Percentiles rank a stretch among this genome's conserved stretches.
phyloP scores from a whole-genome alignment of 2,113 vertebrate genomes.

The Amblyornis subalaris region DNA sequence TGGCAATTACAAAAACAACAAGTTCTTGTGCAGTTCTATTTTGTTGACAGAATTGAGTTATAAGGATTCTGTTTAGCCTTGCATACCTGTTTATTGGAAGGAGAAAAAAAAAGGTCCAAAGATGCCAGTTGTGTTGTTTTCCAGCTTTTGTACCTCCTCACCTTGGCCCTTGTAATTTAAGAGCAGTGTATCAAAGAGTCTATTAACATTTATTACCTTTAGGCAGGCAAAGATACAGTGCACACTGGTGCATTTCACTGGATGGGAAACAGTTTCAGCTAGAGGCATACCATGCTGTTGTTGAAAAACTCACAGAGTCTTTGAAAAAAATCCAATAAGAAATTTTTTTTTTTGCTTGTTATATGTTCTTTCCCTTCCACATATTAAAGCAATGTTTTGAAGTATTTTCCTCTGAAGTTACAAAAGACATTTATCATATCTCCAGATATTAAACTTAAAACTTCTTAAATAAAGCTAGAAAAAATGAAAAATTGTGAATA shows the following conservation, averaged over 20 bases:
- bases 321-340: neutral
- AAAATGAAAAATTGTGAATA: neutral
- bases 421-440: neutral
- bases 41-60: neutral
- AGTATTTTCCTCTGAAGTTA: neutral
- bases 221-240: neutral
- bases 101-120: neutral
- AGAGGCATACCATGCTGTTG: neutral
- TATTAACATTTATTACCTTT: neutral
- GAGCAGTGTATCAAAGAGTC: neutral
- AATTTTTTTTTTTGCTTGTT: neutral
- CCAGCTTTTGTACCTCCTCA: neutral
- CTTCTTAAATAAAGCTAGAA: neutral
- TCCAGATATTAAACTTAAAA: neutral
- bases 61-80: neutral
- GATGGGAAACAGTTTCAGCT: neutral
- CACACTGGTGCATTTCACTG: neutral
- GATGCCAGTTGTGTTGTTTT: neutral
- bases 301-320: neutral
- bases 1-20: neutral
- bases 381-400: neutral
- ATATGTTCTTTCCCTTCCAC: neutral
- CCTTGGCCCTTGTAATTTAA: neutral
- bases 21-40: neutral
- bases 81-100: neutral